Conservation (phyloP, 2,888 invertebrate genomes). For the Schrankia costaestrigalis region DNA sequence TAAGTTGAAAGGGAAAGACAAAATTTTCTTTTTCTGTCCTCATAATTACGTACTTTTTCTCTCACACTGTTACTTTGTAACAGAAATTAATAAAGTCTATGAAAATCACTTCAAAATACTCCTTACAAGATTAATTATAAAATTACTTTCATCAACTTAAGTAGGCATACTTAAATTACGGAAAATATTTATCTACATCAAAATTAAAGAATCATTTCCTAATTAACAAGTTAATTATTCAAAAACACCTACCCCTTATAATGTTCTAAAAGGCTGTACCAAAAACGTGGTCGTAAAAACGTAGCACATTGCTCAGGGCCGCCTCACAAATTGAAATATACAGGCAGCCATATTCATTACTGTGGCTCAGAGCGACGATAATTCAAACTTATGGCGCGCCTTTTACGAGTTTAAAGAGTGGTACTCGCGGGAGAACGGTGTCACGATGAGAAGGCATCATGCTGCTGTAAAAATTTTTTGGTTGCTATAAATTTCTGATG, state of each 20-base stretch:
- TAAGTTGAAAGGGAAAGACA: too few relatives aligned
- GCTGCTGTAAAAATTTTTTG: too few relatives aligned
- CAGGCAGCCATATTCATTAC: conserved; percentile 73
- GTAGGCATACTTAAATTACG: too few relatives aligned
- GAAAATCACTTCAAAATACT: too few relatives aligned
- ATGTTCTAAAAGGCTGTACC: conserved; percentile 25
- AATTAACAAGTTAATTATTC: conserved; percentile 28
- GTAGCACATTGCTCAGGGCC: conserved; percentile 48
- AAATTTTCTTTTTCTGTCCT: too few relatives aligned
- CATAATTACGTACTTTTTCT: too few relatives aligned
- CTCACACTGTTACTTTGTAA: too few relatives aligned
- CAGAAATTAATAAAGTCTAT: too few relatives aligned
- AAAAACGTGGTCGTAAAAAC: conserved; percentile 48
- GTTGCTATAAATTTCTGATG: too few relatives aligned
- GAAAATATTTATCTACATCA: not conserved
- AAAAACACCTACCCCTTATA: conserved; percentile 10
- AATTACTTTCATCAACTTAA: too few relatives aligned
- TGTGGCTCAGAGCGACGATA: conserved; percentile 52
- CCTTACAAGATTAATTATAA: too few relatives aligned
- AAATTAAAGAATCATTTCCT: conserved; percentile 12
- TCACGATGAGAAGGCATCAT: conserved; percentile 31
- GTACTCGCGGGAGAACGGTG: conserved; percentile 38
- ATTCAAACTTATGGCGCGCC: conserved; percentile 70
- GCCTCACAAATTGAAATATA: conserved; percentile 74
- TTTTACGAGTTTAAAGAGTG: conserved; percentile 70